Conservation (phyloP, 2,113 vertebrate genomes). For the Epinephelus fuscoguttatus region DNA sequence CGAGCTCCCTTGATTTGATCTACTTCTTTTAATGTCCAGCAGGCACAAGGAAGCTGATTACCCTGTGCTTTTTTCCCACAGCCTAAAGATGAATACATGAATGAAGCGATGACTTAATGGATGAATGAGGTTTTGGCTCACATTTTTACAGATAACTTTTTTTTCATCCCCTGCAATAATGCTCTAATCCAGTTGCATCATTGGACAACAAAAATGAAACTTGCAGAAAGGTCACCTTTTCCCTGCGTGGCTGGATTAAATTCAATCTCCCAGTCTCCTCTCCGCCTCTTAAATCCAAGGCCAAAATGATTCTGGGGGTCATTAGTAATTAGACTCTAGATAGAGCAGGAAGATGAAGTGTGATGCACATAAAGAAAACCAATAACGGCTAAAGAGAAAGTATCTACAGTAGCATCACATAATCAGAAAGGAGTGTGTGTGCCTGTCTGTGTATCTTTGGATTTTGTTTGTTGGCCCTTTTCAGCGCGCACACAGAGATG, state of each 20-base stretch:
- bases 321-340: constrained; percentile 67
- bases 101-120: constrained; percentile 36
- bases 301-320: constrained; percentile 63
- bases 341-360: constrained; percentile 49
- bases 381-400: constrained; percentile 50
- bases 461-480: constrained; percentile 14
- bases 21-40: constrained; percentile 54
- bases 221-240: constrained; percentile 75
- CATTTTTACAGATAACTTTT: constrained; percentile 53
- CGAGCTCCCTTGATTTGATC: constrained; percentile 48
- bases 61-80: constrained; percentile 28
- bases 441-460: neutral
- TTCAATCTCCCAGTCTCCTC: constrained; percentile 71
- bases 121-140: constrained; percentile 49
- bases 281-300: constrained; percentile 75
- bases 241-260: constrained; percentile 71
- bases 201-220: constrained; percentile 68
- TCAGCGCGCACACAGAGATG: neutral
- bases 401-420: constrained; percentile 27
- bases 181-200: constrained; percentile 79
- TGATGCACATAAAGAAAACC: constrained; percentile 54
- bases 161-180: constrained; percentile 62
- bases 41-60: constrained; percentile 49
- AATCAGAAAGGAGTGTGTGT: constrained; percentile 41
- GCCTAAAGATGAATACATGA: constrained; percentile 34